These are phyloP conservation scores for Drosophila subquinaria DNA, from an alignment of 2,888 invertebrate species.

Conservation along the genomic window DNA sequence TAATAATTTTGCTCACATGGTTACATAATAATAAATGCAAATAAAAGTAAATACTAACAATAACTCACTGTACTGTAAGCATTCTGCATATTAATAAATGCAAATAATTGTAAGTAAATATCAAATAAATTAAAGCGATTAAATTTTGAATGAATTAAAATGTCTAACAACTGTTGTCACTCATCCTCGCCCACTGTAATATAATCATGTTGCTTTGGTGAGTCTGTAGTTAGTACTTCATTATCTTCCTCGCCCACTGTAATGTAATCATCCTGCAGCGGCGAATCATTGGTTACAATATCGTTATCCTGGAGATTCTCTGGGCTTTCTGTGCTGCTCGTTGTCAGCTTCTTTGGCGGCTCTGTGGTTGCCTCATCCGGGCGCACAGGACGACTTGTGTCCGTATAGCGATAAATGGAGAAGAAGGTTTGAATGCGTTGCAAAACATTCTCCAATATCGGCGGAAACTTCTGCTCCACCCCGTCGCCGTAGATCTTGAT, in stretches of 20 bases:
- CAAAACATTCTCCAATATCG: slow-evolving; percentile 89
- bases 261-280: background rate
- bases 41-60: slow-evolving; percentile 9
- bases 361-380: slow-evolving; percentile 40
- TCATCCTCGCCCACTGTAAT: slow-evolving; percentile 68
- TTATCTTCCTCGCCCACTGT: background rate
- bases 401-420: slow-evolving; percentile 89
- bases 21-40: slow-evolving; percentile 2
- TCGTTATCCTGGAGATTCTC: background rate
- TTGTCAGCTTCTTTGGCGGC: slow-evolving; percentile 4
- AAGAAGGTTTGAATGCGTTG: slow-evolving; percentile 90
- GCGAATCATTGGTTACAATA: background rate
- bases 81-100: slow-evolving; percentile 1
- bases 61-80: no score
- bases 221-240: background rate
- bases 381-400: slow-evolving; percentile 85
- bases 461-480: slow-evolving; percentile 88
- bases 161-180: background rate
- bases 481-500: slow-evolving; percentile 84
- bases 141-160: background rate
- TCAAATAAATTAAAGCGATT: slow-evolving; percentile 18
- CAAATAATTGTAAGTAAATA: slow-evolving; percentile 31
- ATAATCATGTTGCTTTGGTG: slow-evolving; percentile 20
- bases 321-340: slow-evolving; percentile 24
- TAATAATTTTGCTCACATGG: background rate